Conservation (phyloP, 2,888 invertebrate genomes). For the Fissipunctia ypsillon region DNA sequence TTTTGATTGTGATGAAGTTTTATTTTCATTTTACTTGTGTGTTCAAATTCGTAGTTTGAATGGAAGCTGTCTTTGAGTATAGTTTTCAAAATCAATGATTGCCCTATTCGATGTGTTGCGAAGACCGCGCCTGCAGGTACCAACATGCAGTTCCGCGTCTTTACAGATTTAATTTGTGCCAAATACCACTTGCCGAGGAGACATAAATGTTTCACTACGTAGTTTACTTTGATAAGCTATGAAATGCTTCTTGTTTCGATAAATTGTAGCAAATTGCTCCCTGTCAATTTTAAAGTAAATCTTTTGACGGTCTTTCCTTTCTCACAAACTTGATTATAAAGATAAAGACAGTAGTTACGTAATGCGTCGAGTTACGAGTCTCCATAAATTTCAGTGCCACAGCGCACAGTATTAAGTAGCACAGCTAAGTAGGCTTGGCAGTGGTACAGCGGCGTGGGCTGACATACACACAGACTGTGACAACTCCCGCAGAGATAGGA, state of each 20-base stretch:
- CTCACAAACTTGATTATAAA: slow-evolving; percentile 32
- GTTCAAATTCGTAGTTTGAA: no score
- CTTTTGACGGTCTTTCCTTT: slow-evolving; percentile 17
- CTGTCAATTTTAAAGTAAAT: slow-evolving; percentile 20
- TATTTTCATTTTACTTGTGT: no score
- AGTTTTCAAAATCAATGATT: no score
- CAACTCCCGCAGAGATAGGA: slow-evolving; percentile 30
- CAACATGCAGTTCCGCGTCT: no score
- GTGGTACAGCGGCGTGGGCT: slow-evolving; percentile 24
- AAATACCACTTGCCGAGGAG: no score
- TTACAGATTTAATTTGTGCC: no score
- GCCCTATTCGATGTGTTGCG: no score
- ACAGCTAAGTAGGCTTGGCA: slow-evolving; percentile 52
- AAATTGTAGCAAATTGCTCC: neutral
- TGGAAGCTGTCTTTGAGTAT: no score
- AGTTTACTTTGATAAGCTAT: no score
- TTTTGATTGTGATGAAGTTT: no score
- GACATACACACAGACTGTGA: slow-evolving; percentile 34
- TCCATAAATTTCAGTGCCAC: slow-evolving; percentile 36
- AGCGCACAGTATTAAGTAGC: slow-evolving; percentile 42
- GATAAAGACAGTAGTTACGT: slow-evolving; percentile 33
- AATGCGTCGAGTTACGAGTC: slow-evolving; percentile 23
- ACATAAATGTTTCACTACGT: no score
- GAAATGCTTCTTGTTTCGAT: neutral
- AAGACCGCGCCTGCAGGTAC: no score